Percentiles rank a stretch among this genome's conserved stretches.
These are phyloP conservation scores for Malacoraja senta DNA, from an alignment of 2,797 vertebrate genomes.

Conservation along the genomic window DNA sequence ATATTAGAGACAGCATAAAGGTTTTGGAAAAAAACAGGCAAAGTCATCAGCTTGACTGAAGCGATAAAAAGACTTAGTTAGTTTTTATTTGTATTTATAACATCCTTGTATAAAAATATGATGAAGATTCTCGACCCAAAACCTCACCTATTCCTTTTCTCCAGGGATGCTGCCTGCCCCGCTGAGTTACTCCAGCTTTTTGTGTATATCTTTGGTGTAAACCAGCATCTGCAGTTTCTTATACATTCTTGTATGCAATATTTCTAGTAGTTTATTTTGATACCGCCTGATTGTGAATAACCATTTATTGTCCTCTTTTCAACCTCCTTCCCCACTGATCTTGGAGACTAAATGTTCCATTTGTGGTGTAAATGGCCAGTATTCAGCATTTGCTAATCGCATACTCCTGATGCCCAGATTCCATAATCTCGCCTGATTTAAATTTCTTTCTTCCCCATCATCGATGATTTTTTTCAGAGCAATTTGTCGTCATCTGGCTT, in stretches of 20 bases:
- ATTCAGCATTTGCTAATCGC: background rate
- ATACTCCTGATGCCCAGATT: background rate
- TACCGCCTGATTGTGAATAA: background rate
- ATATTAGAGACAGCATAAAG: background rate
- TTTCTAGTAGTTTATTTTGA: background rate
- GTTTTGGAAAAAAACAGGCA: background rate
- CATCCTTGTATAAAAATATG: too few species aligned
- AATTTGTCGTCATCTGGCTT: background rate
- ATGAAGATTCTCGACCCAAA: too few species aligned
- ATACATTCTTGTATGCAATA: background rate
- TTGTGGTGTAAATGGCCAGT: background rate
- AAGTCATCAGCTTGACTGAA: background rate
- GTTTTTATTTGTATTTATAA: background rate
- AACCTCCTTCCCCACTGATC: too few species aligned
- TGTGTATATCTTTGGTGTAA: too few species aligned
- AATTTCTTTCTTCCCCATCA: background rate
- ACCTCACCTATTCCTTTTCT: too few species aligned
- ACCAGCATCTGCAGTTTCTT: too few species aligned
- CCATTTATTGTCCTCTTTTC: background rate
- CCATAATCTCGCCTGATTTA: background rate
- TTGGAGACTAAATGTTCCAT: background rate
- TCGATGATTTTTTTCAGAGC: too few species aligned
- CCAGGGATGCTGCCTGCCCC: too few species aligned
- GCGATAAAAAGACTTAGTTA: background rate
- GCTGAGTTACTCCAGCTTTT: too few species aligned